Evolutionary conservation across 2,113 vertebrate species (phyloP).

Genomic region (Calyptommatus sinebrachiatus): DNA sequence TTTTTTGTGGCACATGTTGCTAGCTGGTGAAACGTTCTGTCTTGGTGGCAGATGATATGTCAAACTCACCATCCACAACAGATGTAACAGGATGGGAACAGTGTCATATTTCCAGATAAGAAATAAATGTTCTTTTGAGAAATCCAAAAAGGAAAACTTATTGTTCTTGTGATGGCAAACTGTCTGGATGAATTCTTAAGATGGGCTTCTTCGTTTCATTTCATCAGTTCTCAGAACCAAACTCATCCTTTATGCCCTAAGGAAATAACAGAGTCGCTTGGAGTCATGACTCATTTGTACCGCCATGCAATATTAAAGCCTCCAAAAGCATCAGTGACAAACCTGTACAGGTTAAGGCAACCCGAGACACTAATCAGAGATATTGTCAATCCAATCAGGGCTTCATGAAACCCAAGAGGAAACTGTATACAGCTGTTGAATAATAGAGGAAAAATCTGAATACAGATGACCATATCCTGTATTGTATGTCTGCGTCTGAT

Average conservation of each 20-base stretch:
- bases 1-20: not conserved
- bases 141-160: constrained; percentile 10
- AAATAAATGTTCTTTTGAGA: not conserved
- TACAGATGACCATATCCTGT: not conserved
- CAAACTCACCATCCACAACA: not conserved
- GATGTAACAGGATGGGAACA: not conserved
- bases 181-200: constrained; percentile 13
- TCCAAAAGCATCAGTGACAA: constrained; percentile 52
- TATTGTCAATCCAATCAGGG: constrained; percentile 12
- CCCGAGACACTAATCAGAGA: constrained; percentile 38
- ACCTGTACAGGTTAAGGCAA: constrained; percentile 28
- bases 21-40: not conserved
- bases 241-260: constrained; percentile 51
- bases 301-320: constrained; percentile 62
- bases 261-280: constrained; percentile 3
- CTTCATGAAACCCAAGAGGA: constrained; percentile 31
- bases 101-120: constrained; percentile 17
- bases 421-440: not conserved
- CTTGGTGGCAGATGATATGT: constrained; percentile 8
- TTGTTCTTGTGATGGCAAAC: not conserved
- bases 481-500: too few relatives aligned
- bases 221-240: not conserved
- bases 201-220: constrained; percentile 11
- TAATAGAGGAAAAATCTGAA: constrained; percentile 1
- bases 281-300: constrained; percentile 66